phyloP scores from a whole-genome alignment of 2,113 vertebrate genomes.

The Delphinapterus leucas region DNA sequence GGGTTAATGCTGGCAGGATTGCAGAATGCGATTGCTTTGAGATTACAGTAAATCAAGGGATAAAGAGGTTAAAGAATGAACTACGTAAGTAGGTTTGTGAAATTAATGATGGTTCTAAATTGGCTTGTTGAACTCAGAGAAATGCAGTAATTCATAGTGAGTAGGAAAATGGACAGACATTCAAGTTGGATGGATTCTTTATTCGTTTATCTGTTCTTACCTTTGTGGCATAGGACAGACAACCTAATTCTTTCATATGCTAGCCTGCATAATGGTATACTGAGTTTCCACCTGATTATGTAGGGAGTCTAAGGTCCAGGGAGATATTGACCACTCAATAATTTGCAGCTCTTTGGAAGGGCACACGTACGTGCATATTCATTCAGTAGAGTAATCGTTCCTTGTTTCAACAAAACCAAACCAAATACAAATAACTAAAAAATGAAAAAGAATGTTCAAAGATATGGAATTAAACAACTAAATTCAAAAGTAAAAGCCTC shows the following conservation, averaged over 20 bases:
- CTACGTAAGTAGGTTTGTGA: background rate
- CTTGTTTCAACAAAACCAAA: slow-evolving; percentile 38
- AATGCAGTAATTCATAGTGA: background rate
- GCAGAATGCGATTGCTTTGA: background rate
- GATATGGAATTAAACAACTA: background rate
- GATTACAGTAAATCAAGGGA: background rate
- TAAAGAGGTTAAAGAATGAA: background rate
- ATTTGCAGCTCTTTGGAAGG: background rate
- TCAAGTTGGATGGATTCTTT: background rate
- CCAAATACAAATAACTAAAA: background rate
- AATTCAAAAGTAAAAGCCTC: background rate
- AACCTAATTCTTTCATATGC: background rate
- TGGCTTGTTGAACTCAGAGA: background rate
- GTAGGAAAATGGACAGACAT: background rate
- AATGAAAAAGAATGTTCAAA: background rate
- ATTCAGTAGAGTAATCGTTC: background rate
- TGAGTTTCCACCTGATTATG: background rate
- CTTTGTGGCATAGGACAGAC: background rate
- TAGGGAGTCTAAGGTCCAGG: background rate
- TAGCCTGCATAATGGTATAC: background rate
- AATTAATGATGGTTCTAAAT: slow-evolving; percentile 12
- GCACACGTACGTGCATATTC: background rate
- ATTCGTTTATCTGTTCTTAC: background rate
- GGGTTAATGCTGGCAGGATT: background rate
- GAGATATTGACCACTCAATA: background rate